Base-by-base conservation (phyloP, 1,140 invertebrate species). In the Cardiocondyla obscurior region DNA sequence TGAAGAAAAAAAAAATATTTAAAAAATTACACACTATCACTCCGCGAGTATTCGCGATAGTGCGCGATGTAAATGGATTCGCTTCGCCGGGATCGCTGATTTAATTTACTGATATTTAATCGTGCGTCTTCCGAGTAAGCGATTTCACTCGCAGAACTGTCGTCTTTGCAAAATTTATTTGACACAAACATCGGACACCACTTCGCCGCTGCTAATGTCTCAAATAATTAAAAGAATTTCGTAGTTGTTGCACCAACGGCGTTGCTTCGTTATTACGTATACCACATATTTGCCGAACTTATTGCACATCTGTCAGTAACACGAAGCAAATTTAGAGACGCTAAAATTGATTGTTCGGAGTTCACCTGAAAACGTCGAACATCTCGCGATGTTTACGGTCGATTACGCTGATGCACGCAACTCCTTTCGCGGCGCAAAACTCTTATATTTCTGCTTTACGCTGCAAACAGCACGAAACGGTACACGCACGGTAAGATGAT, bases 401-500 rank as follows among this genome's bases (percentile, higher is more conserved):
- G 16, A 28, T 77, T 51, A 28, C n/a, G 44, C 58, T 19, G 42
- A 49, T 22, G 14, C 42, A 2, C 22, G 12, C 44, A 74, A 74
- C 39, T 65, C 10, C 22, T 4, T n/a, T n/a, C n/a, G 5, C 4
- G 2, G n/a, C n/a, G n/a, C n/a, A n/a, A n/a, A 39, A 39, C 19
- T 36, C 36, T 62, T 30, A 19, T 46, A 28, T 42, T 19, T 73
- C 19, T 33, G 33, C 33, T 2, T 77, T 39, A 28, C 44, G 4
- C 3, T 22, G 14, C 1, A n/a, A 64, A 64, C 14, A 64, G 10
- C 14, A 14, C 25, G 19, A 14, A 64, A 49, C 39, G 8, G 2
- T 14, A n/a, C 14, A 19, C 36, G 53, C 44, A 30, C 22, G 72
- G 19, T 58, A 64, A 49, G 74, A 39, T 58, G 60, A 77, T 53